Percentiles rank a stretch among this genome's conserved stretches.
phyloP scores from a whole-genome alignment of 2,888 invertebrate species.

The Lepidonotus clava region DNA sequence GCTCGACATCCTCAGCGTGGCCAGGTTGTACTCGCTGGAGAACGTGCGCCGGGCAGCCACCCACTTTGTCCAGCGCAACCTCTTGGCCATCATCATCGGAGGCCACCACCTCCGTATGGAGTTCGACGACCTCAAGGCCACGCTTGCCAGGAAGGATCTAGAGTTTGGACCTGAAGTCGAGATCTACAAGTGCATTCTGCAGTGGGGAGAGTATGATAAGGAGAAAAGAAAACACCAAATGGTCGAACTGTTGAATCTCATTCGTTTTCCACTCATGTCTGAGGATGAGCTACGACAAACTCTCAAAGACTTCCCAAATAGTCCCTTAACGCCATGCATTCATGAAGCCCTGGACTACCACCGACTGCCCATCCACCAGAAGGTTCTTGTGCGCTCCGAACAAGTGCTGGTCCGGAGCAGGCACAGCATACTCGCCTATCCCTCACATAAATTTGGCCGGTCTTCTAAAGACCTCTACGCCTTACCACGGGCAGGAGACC shows the following conservation, averaged over 20 bases:
- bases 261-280: slow-evolving; percentile 4
- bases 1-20: slow-evolving; percentile 45
- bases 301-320: slow-evolving; percentile 1
- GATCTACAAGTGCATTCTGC: slow-evolving; percentile 21
- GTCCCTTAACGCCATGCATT: neutral
- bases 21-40: slow-evolving; percentile 22
- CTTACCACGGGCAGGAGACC: neutral
- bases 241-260: neutral
- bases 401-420: slow-evolving; percentile 22
- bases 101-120: slow-evolving; percentile 45
- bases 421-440: slow-evolving; percentile 30
- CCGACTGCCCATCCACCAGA: neutral
- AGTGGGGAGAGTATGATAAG: slow-evolving; percentile 21
- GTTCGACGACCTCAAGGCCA: slow-evolving; percentile 39
- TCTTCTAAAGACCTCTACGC: neutral
- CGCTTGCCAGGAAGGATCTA: slow-evolving; percentile 47
- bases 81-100: slow-evolving; percentile 10
- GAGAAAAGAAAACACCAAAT: neutral
- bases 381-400: slow-evolving; percentile 33
- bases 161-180: slow-evolving; percentile 44
- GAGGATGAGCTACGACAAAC: neutral
- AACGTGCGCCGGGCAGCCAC: slow-evolving; percentile 20
- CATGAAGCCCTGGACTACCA: slow-evolving; percentile 25
- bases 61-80: slow-evolving; percentile 25
- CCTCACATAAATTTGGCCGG: slow-evolving; percentile 1